These are phyloP conservation scores for Lycodopsis pacificus DNA, from an alignment of 2,797 vertebrate genomes.

Conservation along the genomic window DNA sequence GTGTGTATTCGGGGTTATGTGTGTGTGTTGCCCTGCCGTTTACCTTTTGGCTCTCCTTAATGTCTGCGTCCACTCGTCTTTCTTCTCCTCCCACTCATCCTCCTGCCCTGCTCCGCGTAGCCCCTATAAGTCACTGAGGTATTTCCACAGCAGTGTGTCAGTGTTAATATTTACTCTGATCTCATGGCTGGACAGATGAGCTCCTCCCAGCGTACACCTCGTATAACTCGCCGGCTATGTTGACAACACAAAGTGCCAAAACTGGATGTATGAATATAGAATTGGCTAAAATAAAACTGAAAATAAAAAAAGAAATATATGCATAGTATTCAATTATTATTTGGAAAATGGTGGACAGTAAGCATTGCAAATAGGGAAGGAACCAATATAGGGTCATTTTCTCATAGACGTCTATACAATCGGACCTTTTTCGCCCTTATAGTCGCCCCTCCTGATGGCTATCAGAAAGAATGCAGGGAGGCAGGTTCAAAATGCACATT, in stretches of 20 bases:
- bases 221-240: slow-evolving; percentile 36
- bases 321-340: too few relatives aligned
- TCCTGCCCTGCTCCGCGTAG: slow-evolving; percentile 59
- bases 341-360: too few relatives aligned
- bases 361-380: too few relatives aligned
- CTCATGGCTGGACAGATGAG: slow-evolving; percentile 58
- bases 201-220: slow-evolving; percentile 32
- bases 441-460: not conserved
- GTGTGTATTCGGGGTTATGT: slow-evolving; percentile 22
- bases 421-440: not conserved
- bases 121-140: slow-evolving; percentile 75
- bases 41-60: slow-evolving; percentile 78
- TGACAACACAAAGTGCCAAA: slow-evolving; percentile 30
- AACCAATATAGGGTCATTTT: too few relatives aligned
- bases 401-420: not conserved
- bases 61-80: slow-evolving; percentile 69
- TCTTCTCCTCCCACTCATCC: slow-evolving; percentile 71
- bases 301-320: too few relatives aligned
- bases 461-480: not conserved
- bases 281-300: slow-evolving; percentile 26
- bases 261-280: slow-evolving; percentile 27
- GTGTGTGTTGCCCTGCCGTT: slow-evolving; percentile 60
- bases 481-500: not conserved
- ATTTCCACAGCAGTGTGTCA: slow-evolving; percentile 87
- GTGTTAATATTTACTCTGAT: slow-evolving; percentile 89